Percentiles rank a stretch among this genome's conserved stretches.
These are phyloP conservation scores for Strigamia crassipes DNA, from an alignment of 2,888 invertebrate genomes.

Conservation along the genomic window DNA sequence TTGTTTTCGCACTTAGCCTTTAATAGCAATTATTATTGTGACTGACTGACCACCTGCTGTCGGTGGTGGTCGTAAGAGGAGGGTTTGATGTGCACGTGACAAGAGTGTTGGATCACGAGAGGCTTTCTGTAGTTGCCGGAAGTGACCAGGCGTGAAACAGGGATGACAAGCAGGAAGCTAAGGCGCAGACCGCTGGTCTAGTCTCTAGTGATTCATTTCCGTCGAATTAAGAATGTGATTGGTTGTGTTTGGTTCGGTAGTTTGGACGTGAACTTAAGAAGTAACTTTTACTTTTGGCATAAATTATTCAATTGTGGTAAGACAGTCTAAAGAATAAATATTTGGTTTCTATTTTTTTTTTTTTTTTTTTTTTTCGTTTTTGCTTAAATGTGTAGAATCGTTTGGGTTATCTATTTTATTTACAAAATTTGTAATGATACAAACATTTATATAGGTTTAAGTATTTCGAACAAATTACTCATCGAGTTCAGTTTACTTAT, in stretches of 20 bases:
- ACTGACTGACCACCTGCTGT: constrained; percentile 26
- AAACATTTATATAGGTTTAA: background rate
- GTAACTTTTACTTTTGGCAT: background rate
- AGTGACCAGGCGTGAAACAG: constrained; percentile 42
- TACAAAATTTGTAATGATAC: no score
- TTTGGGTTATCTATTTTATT: no score
- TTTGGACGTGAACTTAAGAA: background rate
- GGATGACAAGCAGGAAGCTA: constrained; percentile 40
- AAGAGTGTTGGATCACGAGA: constrained; percentile 35
- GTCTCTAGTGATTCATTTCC: constrained; percentile 34
- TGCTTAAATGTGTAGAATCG: no score
- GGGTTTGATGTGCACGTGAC: constrained; percentile 37
- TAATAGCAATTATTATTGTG: constrained; percentile 21
- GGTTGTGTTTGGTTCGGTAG: background rate
- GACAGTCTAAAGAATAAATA: background rate
- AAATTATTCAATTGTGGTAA: background rate
- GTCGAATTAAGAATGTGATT: constrained; percentile 32
- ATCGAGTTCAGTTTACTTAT: background rate
- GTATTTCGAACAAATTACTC: background rate
- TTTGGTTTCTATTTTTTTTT: background rate
- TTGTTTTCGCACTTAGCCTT: background rate
- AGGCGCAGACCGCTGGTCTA: background rate
- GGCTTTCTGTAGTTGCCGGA: constrained; percentile 36
- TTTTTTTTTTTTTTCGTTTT: no score
- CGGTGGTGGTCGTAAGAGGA: constrained; percentile 6